phyloP scores from a whole-genome alignment of 2,797 vertebrate genomes.

The Ambastaia sidthimunki region DNA sequence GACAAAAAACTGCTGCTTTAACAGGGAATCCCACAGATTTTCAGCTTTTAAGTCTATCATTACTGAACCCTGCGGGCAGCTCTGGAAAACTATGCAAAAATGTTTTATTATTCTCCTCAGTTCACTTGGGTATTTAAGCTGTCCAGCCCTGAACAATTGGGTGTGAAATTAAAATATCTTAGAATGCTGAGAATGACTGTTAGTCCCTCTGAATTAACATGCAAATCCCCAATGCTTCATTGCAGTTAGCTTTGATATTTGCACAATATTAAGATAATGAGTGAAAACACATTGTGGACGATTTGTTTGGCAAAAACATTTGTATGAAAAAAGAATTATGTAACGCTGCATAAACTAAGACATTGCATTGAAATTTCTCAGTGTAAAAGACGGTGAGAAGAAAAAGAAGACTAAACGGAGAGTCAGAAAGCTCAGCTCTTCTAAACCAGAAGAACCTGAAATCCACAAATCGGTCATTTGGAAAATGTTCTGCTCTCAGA shows the following conservation, averaged over 20 bases:
- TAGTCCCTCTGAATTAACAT: background rate
- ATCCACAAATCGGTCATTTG: slow-evolving; percentile 84
- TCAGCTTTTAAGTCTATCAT: slow-evolving; percentile 32
- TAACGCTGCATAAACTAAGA: background rate
- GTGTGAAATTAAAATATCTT: slow-evolving; percentile 19
- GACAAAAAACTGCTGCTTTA: background rate
- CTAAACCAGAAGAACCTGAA: slow-evolving; percentile 79
- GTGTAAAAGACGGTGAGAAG: slow-evolving; percentile 76
- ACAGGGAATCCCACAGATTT: slow-evolving; percentile 1
- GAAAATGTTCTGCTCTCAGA: slow-evolving; percentile 86
- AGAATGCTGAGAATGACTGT: background rate
- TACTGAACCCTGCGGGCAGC: background rate
- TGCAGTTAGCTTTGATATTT: background rate
- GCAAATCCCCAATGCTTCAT: background rate
- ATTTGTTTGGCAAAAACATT: background rate
- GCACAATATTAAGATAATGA: background rate
- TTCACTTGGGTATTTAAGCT: background rate
- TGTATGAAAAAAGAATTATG: background rate
- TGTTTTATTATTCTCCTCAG: slow-evolving; percentile 10
- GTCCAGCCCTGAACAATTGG: slow-evolving; percentile 9
- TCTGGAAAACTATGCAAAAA: background rate
- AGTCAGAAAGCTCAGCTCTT: slow-evolving; percentile 72
- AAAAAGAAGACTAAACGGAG: slow-evolving; percentile 73
- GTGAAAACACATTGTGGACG: background rate
- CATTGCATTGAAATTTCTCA: slow-evolving; percentile 60